Base-by-base conservation (phyloP, 2,797 vertebrate genomes). In the Molossus molossus region DNA sequence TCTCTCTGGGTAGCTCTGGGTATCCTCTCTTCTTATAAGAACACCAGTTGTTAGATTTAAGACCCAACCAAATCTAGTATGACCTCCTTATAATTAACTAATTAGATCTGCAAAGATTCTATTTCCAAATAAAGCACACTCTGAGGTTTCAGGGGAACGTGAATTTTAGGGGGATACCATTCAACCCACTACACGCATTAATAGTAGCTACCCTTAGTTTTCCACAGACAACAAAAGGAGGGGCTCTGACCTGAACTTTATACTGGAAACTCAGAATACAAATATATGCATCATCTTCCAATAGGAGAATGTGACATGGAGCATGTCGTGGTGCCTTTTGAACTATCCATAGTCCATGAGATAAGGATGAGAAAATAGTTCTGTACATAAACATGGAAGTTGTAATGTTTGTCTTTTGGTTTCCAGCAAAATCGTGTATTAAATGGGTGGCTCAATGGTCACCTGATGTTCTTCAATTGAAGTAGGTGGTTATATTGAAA, bases 391-490 rank as follows among this genome's bases (percentile, higher is more conserved):
- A 94, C 82, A 60, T 1, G 12, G 10, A 96, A 37, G 9, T 55
- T 55, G 9, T 60, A 91, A 62, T 73, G 10, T 67, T 81, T 82
- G 23, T 77, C 25, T 67, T 92, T 76, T 85, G 50, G 18, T 69
- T 96, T 93, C 79, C 45, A 69, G 58, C 14, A 94, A 95, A 94
- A 94, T 55, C 33, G 9, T 58, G 29, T 60, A 65, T 89, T 93
- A 83, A 92, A 96, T 21, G 29, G 45, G 33, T 57, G 64, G 60
- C 29, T 93, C 83, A 69, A 29, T 21, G 58, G 48, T 70, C 25
- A 67, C 48, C 65, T 60, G 45, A 57, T 73, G 27, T 83, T 90
- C 80, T 91, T 73, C 69, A 67, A 21, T 2, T 96, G 70, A 91
- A 86, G 48, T 13, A 65, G 48, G 57, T 69, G 64, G 11, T 55